phyloP scores from a whole-genome alignment of 2,888 invertebrate species.

The Sturmia bella region DNA sequence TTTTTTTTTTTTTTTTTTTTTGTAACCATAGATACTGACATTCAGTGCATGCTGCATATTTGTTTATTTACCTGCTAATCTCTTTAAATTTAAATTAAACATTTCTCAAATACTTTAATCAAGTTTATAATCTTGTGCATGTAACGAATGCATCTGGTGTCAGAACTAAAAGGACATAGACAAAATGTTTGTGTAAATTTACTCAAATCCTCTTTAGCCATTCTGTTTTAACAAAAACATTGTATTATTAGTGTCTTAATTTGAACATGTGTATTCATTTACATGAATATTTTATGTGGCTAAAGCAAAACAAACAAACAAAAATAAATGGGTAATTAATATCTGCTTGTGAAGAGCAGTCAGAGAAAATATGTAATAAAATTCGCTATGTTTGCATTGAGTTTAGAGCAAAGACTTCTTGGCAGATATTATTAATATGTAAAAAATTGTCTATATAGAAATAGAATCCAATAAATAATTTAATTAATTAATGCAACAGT shows the following conservation, averaged over 20 bases:
- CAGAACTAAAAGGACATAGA: background rate
- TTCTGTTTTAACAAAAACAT: background rate
- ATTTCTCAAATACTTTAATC: conserved; percentile 13
- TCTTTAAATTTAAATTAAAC: conserved; percentile 6
- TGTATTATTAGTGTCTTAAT: background rate
- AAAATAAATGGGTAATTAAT: background rate
- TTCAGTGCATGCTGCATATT: too few species aligned
- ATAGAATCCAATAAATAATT: too few species aligned
- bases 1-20: too few species aligned
- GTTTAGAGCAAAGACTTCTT: too few species aligned
- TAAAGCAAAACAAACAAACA: background rate
- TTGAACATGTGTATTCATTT: background rate
- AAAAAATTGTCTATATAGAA: too few species aligned
- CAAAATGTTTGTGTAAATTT: background rate
- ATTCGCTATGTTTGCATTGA: background rate
- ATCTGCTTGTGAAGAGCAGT: too few species aligned
- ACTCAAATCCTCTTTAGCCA: background rate
- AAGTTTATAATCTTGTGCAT: conserved; percentile 7
- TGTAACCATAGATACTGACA: too few species aligned
- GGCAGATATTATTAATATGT: too few species aligned
- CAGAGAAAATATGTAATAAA: background rate
- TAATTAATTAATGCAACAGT: too few species aligned
- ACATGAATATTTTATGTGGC: background rate
- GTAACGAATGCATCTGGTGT: conserved; percentile 32
- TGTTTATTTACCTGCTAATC: background rate